Base-by-base conservation (phyloP, 2,888 invertebrate species). In the Griposia aprilina region DNA sequence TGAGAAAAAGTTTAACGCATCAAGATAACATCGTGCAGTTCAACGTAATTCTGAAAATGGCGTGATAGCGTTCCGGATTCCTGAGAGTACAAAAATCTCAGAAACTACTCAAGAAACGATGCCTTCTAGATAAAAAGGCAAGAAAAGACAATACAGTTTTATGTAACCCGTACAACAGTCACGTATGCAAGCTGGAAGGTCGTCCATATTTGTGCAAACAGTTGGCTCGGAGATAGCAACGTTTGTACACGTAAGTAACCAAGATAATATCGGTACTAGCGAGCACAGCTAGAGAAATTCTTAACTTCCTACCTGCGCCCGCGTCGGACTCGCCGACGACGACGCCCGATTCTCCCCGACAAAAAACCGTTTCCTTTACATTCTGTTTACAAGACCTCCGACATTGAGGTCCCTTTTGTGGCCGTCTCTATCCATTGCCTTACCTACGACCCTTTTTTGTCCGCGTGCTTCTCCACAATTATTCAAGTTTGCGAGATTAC, bases 381-480 rank as follows among this genome's bases (percentile, higher is more conserved):
- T 94, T 96, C 86, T 95, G 93, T 96, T 95, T 95, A 95, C 95
- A 94, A 94, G 95, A 95, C 96, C 96, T 96, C 96, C 96, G 96
- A 96, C 95, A 95, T 93, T 85, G 95, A 93, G 93, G 93, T 87
- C 92, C 93, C 93, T 94, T 92, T 95, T 94, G 93, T 93, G 88
- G 90, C 90, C 80, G 85, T 81, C 90, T 89, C 89, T 90, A 89
- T 88, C 90, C 90, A 87, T 85, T 86, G 91, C 89, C 89, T 91
- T 91, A 87, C 86, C 88, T 92, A 91, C 92, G 94, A 93, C 93
- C 94, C 91, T 95, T 96, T 96, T 97, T 96, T 97, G 94, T 93
- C 91, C 92, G 93, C 93, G 90, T 94, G 90, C 91, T 92, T 93
- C 89, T 90, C 81, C 86, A 91, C 87, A 90, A 90, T 87, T 85